Evolutionary conservation across 2,113 vertebrate species (phyloP), one percentile per base, ranked within the genome.

Genomic region (Aegypius monachus): DNA sequence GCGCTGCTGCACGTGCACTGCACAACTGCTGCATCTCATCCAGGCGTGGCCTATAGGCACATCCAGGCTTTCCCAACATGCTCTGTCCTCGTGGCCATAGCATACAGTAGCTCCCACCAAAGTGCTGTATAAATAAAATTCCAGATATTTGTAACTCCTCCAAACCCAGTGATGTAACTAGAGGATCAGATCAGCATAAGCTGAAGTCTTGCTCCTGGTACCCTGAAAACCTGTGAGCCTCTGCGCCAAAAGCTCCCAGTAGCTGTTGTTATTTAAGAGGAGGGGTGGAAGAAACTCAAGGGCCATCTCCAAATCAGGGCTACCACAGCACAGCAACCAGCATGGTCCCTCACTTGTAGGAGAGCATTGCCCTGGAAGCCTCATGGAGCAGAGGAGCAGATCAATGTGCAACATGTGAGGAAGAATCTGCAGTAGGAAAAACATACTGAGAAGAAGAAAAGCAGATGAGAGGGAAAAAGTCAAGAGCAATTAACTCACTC

Each of bases 1-100:
- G 36, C 0, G 1, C 55, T n/a, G 63, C n/a, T 67, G 47, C 17
- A 16, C 2, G 8, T 22, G 20, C 31, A 26, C 32, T 22, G 73
- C 75, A 61, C 1, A 5, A 7, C 47, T 43, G n/a, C 0, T 0
- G 38, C 73, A n/a, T 17, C 53, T 80, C 27, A 11, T 12, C 68
- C 2, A 3, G 38, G 10, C 5, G 2, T 2, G 20, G 0, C 3
- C 67, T 43, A 6, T 0, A n/a, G 67, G 34, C 56, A 86, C 29
- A 38, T 25, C 29, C 67, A 72, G 62, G 62, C 56, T 58, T 80
- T 40, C 58, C 47, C 91, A 71, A 18, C 3, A 2, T 3, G 6
- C 47, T 61, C 50, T 58, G 26, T 47, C 40, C 50, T 66, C 6
- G 0, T 26, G 71, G 40, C 25, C 66, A 58, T 1, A 77, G 16